Base-by-base conservation (phyloP, 2,888 invertebrate species). In the Monoplex corrugatus region DNA sequence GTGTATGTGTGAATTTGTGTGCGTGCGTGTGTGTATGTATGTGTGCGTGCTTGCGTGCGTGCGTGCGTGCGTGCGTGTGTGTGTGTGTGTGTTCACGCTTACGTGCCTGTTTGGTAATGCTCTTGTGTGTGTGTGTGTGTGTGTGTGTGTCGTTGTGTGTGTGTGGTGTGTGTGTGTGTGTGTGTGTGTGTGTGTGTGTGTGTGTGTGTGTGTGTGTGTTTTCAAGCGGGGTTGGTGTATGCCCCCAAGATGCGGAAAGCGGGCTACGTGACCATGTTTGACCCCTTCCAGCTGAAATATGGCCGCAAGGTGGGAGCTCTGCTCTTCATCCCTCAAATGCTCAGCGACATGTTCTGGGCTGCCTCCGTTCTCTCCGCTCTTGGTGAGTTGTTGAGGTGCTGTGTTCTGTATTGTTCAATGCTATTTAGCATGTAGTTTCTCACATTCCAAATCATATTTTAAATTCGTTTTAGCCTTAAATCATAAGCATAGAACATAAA, bases 321-420 rank as follows among this genome's bases (percentile, higher is more conserved):
- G n/a, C 90, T 95, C 40, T 94, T 93, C 87, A 90, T 94, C 32
- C 94, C 94, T 1, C 94, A 94, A 28, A 80, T 94, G 1, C 63
- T 93, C 38, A 94, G 94, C 43, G 94, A 94, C 82, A 89, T 94
- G 23, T 94, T 95, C 89, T 94, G 94, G 94, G 90, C 93, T 16
- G 94, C 93, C 23, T 94, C 94, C 85, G 94, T 94, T 35, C 89
- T 95, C 75, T 89, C 93, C 32, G 94, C 94, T 28, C 90, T 94
- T 32, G 94, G 94, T 93, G 87, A 88, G 90, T 13, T 32, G 19
- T n/a, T n/a, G n/a, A n/a, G n/a, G n/a, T n/a, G n/a, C n/a, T n/a
- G n/a, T n/a, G n/a, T n/a, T n/a, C n/a, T n/a, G n/a, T n/a, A n/a
- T n/a, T n/a, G n/a, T n/a, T n/a, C n/a, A n/a, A n/a, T n/a, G n/a